Evolutionary conservation across 2,888 invertebrate genomes (phyloP).

Genomic region (Scaeva pyrastri): DNA sequence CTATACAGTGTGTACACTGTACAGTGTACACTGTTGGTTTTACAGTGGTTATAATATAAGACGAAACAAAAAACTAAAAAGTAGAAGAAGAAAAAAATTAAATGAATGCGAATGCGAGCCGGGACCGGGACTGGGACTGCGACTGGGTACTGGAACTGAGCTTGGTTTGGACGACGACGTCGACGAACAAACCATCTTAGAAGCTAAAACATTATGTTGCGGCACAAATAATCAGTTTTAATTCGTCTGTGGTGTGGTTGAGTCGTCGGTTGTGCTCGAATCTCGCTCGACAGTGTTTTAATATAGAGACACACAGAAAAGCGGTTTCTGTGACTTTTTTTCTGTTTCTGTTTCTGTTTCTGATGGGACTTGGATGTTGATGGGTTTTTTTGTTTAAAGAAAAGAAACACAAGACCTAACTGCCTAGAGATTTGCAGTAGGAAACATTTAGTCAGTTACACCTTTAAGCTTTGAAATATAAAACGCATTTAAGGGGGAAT

Average conservation of each 20-base stretch:
- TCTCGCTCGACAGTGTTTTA: neutral
- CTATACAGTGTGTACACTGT: neutral
- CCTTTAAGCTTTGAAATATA: slow-evolving; percentile 5
- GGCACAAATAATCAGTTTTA: slow-evolving; percentile 67
- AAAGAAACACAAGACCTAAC: neutral
- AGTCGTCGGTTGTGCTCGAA: slow-evolving; percentile 49
- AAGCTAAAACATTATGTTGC: slow-evolving; percentile 61
- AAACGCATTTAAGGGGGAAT: neutral
- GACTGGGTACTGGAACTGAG: no score
- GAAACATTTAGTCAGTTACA: slow-evolving; percentile 18
- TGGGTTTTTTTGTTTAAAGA: neutral
- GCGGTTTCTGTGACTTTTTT: slow-evolving; percentile 56
- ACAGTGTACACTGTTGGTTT: no score
- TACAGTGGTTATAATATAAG: slow-evolving; percentile 39
- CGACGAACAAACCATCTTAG: slow-evolving; percentile 49
- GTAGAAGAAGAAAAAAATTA: neutral
- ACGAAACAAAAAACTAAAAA: neutral
- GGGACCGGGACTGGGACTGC: no score
- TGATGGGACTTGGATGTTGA: no score
- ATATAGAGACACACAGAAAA: slow-evolving; percentile 1
- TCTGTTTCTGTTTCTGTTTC: neutral
- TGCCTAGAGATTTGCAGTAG: slow-evolving; percentile 1
- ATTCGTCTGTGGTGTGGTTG: slow-evolving; percentile 63
- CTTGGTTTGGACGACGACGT: slow-evolving; percentile 60
- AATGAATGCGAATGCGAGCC: slow-evolving; percentile 48